phyloP scores from a whole-genome alignment of 1,140 invertebrate species.

The Heliconius hewitsoni region DNA sequence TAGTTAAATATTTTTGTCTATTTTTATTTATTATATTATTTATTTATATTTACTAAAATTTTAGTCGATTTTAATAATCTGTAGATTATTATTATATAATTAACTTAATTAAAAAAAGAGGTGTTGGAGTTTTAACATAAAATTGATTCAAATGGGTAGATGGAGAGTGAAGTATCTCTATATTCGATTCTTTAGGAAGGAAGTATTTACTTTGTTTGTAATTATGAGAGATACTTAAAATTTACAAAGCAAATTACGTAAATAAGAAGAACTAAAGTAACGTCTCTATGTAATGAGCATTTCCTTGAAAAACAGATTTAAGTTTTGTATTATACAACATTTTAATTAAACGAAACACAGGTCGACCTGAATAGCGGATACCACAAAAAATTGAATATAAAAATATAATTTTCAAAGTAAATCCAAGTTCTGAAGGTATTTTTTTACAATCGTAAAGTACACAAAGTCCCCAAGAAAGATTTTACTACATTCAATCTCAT shows the following conservation, averaged over 20 bases:
- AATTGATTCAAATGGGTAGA: too few relatives aligned
- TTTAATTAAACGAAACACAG: background rate
- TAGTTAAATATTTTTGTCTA: too few relatives aligned
- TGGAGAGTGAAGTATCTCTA: too few relatives aligned
- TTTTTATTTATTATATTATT: too few relatives aligned
- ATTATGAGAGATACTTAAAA: too few relatives aligned
- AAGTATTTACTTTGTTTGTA: too few relatives aligned
- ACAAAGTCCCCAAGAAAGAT: background rate
- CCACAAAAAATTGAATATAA: conserved; percentile 3
- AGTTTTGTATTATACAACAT: background rate
- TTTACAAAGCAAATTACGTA: background rate
- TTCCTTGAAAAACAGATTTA: background rate
- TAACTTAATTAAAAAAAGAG: too few relatives aligned
- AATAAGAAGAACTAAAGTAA: background rate
- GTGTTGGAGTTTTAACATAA: too few relatives aligned
- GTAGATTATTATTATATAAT: too few relatives aligned
- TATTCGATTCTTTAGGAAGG: too few relatives aligned
- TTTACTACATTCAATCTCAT: background rate
- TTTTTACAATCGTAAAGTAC: conserved; percentile 1
- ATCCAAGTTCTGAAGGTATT: background rate
- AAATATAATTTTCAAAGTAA: conserved; percentile 7
- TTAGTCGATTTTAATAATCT: too few relatives aligned
- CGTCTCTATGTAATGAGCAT: background rate
- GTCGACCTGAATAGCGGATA: background rate
- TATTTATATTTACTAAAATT: too few relatives aligned